Base-by-base conservation (phyloP, 2,797 vertebrate species). In the Poeciliopsis turneri region DNA sequence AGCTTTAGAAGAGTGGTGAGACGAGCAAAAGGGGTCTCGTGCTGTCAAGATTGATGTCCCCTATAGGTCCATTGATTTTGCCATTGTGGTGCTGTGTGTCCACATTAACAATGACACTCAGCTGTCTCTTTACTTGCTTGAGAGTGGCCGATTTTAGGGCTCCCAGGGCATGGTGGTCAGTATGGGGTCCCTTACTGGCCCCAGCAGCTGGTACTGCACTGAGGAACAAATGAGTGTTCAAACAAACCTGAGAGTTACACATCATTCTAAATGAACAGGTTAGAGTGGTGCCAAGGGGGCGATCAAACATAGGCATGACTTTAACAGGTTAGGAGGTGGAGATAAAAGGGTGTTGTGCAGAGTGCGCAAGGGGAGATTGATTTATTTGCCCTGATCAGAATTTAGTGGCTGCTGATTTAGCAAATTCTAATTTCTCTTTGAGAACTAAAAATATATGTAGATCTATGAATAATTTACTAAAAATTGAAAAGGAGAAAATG, bases 1-100 rank as follows among this genome's bases (percentile, higher is more conserved):
- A 80, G 82, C 90, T 88, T 86, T 89, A 89, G 78, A 90, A 89
- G 57, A 90, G 86, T 55, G 75, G 87, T 69, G 79, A 92, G 90
- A 90, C 86, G 87, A 92, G 89, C 82, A 85, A 87, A 91, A 87
- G 86, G 74, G 91, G 84, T 93, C 92, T 93, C 90, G 88, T 90
- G 92, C 87, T 90, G 93, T 90, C 88, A 88, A 93, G 95, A 96
- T 95, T 96, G 95, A 96, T 96, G 94, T 91, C 85, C 90, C 92
- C 94, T 96, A 95, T 94, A 96, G 93, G 89, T 78, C 88, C 94
- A 96, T 96, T 95, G 95, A 96, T 96, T 96, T 96, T 95, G 91
- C 94, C 93, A 95, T 96, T 95, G 95, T 94, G 90, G 87, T 93
- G 93, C 92, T 93, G 92, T 95, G 94, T 96, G 95, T 95, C 94